Evolutionary conservation across 1,140 invertebrate genomes (phyloP), one percentile per base, ranked within the genome.

Genomic region (Aporrectodea caliginosa): DNA sequence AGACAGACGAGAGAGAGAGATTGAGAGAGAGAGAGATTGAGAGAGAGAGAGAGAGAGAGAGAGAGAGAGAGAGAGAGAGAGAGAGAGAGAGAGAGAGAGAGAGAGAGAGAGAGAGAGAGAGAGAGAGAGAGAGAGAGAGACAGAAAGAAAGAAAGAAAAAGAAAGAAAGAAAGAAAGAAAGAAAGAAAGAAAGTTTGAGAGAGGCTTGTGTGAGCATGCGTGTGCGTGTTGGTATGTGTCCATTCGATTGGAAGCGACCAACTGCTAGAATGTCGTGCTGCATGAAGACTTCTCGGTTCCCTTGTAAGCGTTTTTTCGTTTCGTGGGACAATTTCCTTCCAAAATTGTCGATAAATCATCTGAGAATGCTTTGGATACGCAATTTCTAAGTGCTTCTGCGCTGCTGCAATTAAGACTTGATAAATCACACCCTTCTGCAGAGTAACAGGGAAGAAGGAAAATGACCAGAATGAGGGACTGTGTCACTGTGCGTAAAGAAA

Each of bases 101-200:
- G 16, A 77, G 76, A 35, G n/a, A 33, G 31, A 34, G 43, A 34
- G 43, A 80, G 74, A 80, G 22, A 80, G 73, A 77, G 74, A 70
- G 6, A 58, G 79, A 80, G 79, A 80, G 79, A 80, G 79, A 80
- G 73, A 80, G 79, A 77, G 74, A 58, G 6, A 58, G 43, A 58
- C 6, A 58, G 43, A 58, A 6, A 58, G 43, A 58, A 22, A 58
- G 43, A 77, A 73, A 71, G 73, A 77, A 73, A 80, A 58, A 80
- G 79, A 77, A 31, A 77, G 79, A 77, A 58, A 77, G 58, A 80
- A 58, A 77, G 79, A 77, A 58, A 80, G 74, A 80, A 58, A 80
- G 73, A 80, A 58, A 58, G 43, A 58, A 6, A 58, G 43, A 58
- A 22, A 58, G 43, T 12, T 6, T 12, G 43, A 58, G 43, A 80